Conservation (phyloP, 2,797 vertebrate species). For the Lindbergichthys nudifrons region DNA sequence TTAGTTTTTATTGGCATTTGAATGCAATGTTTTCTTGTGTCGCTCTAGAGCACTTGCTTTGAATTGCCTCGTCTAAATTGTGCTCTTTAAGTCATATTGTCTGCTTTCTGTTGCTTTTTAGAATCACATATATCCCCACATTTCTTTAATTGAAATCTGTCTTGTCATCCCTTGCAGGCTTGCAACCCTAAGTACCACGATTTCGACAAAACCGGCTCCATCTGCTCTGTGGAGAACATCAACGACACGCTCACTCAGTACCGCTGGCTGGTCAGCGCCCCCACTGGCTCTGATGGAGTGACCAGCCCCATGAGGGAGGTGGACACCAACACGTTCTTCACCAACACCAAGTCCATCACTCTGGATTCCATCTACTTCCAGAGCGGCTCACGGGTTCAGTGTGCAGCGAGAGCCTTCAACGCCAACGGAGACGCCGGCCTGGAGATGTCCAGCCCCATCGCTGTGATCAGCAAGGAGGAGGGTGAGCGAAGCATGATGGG, state of each 20-base stretch:
- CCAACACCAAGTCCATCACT: conserved; percentile 88
- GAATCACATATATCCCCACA: neutral
- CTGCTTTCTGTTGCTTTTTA: neutral
- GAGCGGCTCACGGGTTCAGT: conserved; percentile 87
- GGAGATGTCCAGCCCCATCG: conserved; percentile 86
- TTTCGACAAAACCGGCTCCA: conserved; percentile 90
- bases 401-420: conserved; percentile 87
- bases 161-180: conserved; percentile 72
- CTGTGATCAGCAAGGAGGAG: conserved; percentile 84
- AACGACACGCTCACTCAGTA: conserved; percentile 90
- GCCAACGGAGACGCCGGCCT: conserved; percentile 86
- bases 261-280: conserved; percentile 88
- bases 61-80: too few species aligned
- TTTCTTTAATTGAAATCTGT: neutral
- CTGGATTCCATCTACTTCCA: conserved; percentile 91
- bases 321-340: conserved; percentile 90
- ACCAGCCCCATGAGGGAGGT: conserved; percentile 90
- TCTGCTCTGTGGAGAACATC: conserved; percentile 88
- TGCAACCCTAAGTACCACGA: conserved; percentile 91
- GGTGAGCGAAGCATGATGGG: conserved; percentile 70
- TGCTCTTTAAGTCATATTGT: too few species aligned
- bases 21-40: too few species aligned
- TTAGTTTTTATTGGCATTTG: too few species aligned
- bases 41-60: too few species aligned
- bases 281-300: conserved; percentile 86